Conservation (phyloP, 1,140 invertebrate genomes). For the Paralvinella palmiformis region DNA sequence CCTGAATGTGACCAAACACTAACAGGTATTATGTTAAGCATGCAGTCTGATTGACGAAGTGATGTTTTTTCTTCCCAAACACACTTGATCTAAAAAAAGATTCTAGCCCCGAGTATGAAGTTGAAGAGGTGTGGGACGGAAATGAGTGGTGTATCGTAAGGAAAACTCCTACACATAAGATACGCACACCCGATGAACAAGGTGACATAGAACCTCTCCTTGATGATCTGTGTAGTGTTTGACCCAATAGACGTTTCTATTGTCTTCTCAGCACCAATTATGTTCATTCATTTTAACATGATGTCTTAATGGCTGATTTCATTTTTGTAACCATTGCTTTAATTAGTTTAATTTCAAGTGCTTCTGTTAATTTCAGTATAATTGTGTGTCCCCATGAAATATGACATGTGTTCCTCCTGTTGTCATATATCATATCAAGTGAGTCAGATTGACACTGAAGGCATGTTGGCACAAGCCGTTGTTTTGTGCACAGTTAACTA, state of each 20-base stretch:
- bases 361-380: no score
- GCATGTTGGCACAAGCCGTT: no score
- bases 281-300: neutral
- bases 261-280: neutral
- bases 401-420: no score
- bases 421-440: no score
- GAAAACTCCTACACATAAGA: neutral
- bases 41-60: neutral
- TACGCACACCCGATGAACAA: neutral
- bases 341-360: no score
- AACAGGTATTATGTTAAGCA: neutral
- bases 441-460: no score
- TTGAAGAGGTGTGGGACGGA: constrained; percentile 11
- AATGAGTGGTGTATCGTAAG: constrained; percentile 10
- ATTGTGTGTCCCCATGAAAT: no score
- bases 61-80: neutral
- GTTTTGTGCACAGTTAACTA: no score
- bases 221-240: no score
- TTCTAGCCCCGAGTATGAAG: neutral
- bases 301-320: neutral
- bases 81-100: neutral
- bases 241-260: neutral
- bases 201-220: no score
- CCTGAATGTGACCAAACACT: neutral
- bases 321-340: neutral